Conservation (phyloP, 2,888 invertebrate species). For the Dicranocentrus wangi region DNA sequence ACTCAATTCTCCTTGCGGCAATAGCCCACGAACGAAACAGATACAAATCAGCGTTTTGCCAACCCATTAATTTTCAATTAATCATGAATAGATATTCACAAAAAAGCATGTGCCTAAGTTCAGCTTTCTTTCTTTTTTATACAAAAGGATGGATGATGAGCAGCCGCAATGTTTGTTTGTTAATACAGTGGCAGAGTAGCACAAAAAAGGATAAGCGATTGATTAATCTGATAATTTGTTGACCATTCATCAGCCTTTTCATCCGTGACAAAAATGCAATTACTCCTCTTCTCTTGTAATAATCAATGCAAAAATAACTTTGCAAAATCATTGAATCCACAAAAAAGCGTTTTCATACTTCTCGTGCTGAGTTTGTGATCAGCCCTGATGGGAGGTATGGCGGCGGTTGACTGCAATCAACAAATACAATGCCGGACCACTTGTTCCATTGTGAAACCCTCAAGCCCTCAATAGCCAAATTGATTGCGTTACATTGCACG, state of each 20-base stretch:
- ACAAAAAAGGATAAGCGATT: slow-evolving; percentile 19
- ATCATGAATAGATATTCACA: slow-evolving; percentile 38
- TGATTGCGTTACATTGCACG: background rate
- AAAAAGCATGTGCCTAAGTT: background rate
- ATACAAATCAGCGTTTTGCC: slow-evolving; percentile 33
- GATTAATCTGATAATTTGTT: slow-evolving; percentile 37
- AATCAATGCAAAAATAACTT: slow-evolving; percentile 18
- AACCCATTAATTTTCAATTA: slow-evolving; percentile 48
- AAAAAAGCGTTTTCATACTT: slow-evolving; percentile 2
- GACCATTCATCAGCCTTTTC: slow-evolving; percentile 20
- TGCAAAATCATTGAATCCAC: slow-evolving; percentile 11
- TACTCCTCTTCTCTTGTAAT: slow-evolving; percentile 26
- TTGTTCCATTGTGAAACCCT: slow-evolving; percentile 6
- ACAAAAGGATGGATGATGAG: too few species aligned
- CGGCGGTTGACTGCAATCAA: background rate
- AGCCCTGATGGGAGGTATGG: background rate
- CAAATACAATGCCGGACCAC: slow-evolving; percentile 3
- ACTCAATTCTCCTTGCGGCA: slow-evolving; percentile 7
- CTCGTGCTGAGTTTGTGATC: background rate
- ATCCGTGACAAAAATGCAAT: slow-evolving; percentile 16
- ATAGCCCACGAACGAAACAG: slow-evolving; percentile 8
- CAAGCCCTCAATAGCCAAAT: background rate
- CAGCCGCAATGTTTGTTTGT: background rate
- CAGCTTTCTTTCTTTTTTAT: background rate
- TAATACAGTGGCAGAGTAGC: background rate